Evolutionary conservation across 92 coral and sea anemone genomes (phyloP), one percentile per base, ranked within the genome.

Genomic region (Heteractis magnifica): DNA sequence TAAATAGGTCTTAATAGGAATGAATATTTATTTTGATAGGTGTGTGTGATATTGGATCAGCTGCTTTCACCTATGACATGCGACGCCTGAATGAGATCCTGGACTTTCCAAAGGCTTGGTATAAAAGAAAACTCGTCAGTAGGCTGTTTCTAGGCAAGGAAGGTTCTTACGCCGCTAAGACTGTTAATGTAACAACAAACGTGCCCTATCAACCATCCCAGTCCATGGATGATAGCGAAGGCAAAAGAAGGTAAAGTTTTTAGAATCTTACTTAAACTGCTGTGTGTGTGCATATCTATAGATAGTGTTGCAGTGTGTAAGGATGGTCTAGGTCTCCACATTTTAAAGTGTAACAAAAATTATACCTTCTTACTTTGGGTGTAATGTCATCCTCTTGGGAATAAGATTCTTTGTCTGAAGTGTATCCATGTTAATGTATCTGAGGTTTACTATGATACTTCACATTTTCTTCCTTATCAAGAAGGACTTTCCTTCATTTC

Each of bases 71-170:
- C 82, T 96, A 96, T 72, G 99, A 96, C 93, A 94, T 96, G 98
- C 96, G 99, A 49, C 95, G 99, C 64, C 84, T 96, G 23, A 94
- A 96, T 75, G 99, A 96, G 87, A 96, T 96, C 50, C 79, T 96
- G 65, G 99, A 96, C 86, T 96, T 96, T 84, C 99, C 99, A 0
- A 96, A 92, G 84, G 97, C 98, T 51, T 96, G 99, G 99, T 92
- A 96, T 90, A 96, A 96, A 82, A 88, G 98, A 49, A 91, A 95
- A 77, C 88, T 96, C 77, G 89, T 94, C 21, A 95, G 97, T 82
- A 90, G 99, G 65, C 79, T 96, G 68, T 92, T 96, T 81, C 86
- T 96, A 19, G 99, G 99, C 56, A 96, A 92, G 75, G 99, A 96
- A 85, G 99, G 99, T 10, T 89, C 97, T 26, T 96, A 96, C 79